Base-by-base conservation (phyloP, 2,113 vertebrate genomes). In the Pteruthius melanotis region DNA sequence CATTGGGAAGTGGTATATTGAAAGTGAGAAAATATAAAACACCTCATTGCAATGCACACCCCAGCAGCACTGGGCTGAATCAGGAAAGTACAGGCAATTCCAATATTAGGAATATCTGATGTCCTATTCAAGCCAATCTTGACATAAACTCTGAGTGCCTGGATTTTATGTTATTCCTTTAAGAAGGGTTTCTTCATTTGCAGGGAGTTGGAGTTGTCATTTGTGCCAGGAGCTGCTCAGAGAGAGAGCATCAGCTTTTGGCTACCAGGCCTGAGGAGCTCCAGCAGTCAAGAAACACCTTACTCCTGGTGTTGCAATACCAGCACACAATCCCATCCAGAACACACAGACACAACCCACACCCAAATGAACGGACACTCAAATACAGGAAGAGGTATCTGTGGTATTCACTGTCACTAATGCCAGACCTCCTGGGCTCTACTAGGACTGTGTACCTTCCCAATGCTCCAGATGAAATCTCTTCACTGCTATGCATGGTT, bases 141-240 rank as follows among this genome's bases (percentile, higher is more conserved):
- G 56, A 37, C 22, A 37, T 83, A 68, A 75, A 50, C 22, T 74
- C 68, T 39, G 70, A 75, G 22, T 66, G 37, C 60, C 35, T 79
- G 71, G 63, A 70, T 82, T 95, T 94, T 39, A 39, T 78, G 60
- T 49, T 50, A 30, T 78, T 59, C 69, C 78, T 95, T 31, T 93
- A 96, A 93, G 76, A 93, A 92, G 83, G 45, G 54, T 72, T 95
- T 95, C 74, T 97, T 96, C 53, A 69, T 94, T 96, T 97, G 20
- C 93, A 99, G 99, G 99, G 93, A 99, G 99, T 97, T 99, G 99
- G 99, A 99, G 99, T 96, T 99, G 99, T 97, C 99, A 99, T 92
- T 98, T 99, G 97, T 99, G 99, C 98, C 98, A 99, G 97, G 98
- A 99, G 95, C 97, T 99, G 90, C 98, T 99, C 96, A 99, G 99